Base-by-base conservation (phyloP, 2,113 vertebrate genomes). In the Aphyosemion australe region DNA sequence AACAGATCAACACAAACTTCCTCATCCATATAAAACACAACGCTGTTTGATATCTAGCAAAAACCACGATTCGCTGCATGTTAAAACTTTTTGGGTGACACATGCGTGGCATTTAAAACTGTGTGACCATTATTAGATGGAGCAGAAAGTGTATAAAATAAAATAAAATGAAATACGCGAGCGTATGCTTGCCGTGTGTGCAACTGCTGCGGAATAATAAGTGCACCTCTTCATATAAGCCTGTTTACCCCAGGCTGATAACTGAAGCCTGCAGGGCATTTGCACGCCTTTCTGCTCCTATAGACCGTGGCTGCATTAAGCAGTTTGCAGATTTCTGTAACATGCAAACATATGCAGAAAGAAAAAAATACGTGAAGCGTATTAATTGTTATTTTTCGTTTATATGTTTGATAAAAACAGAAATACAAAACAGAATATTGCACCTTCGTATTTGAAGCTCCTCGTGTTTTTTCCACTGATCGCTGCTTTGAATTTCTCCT, bases 401-500 rank as follows among this genome's bases (percentile, higher is more conserved):
- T 26, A 26, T 5, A 26, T 26, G 26, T 2, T 26, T n/a, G n/a
- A 26, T 26, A 26, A 5, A 26, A 26, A 26, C n/a, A 26, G 0
- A 21, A 26, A 21, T 43, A 21, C 5, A 20, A 21, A 31, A 67
- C 41, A 12, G 41, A 56, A 20, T 77, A 52, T 65, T 56, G 70
- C 58, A 70, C 13, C 62, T 65, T 70, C 41, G 49, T 20, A 20
- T 64, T 16, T 32, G 41, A 37, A 42, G 41, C 14, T 60, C 46
- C 46, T 37, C 16, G 7, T 72, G 53, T 69, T 39, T 39, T 18
- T 12, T 9, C 41, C 54, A 26, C 31, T 63, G 66, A 37, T 74
- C 70, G 52, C 9, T 64, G 52, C 56, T 84, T 18, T 79, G 69
- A 60, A 63, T 88, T 82, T 83, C 41, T 83, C 67, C 58, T 80